Base-by-base conservation (phyloP, 2,113 vertebrate species). In the Ammodytes dubius region DNA sequence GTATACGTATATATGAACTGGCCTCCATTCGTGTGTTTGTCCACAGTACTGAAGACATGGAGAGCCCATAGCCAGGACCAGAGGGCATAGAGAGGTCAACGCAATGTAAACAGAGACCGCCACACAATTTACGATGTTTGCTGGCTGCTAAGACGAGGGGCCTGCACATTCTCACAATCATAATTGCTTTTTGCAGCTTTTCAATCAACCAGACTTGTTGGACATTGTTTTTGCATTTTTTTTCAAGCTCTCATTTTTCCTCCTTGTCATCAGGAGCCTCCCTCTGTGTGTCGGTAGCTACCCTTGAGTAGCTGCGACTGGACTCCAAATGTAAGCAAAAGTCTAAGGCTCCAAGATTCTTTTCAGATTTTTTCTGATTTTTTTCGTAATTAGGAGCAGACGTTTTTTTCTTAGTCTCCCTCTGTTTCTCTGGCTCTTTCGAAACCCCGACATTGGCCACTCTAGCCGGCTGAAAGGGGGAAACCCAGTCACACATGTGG, bases 131-230 rank as follows among this genome's bases (percentile, higher is more conserved):
- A 95, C 89, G 91, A 92, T 88, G 87, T 92, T 93, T 93, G 89
- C 91, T 83, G 87, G 84, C 90, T 80, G 90, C 91, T 91, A 90
- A 92, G 90, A 92, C 70, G 78, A 93, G 78, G 68, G 91, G 88
- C 90, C 93, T 94, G 92, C 90, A 93, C 91, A 91, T 93, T 95
- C 94, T 94, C 93, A 93, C 89, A 86, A 90, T 89, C 88, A 92
- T 91, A 95, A 95, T 92, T 93, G 92, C 93, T 93, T 95, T 94
- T 95, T 91, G 89, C 93, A 95, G 92, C 92, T 94, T 95, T 95
- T 95, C 93, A 94, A 93, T 95, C 93, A 95, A 70, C 49, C 57
- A 6, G 68, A 70, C 88, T 86, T 37, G 43, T 54, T 81, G 59
- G 75, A 87, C 85, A 81, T 70, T 89, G 82, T 92, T 87, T 91